Percentiles rank a stretch among this genome's conserved stretches.
Evolutionary conservation across 2,797 vertebrate species (phyloP).

Genomic region (Rallus crepitans): DNA sequence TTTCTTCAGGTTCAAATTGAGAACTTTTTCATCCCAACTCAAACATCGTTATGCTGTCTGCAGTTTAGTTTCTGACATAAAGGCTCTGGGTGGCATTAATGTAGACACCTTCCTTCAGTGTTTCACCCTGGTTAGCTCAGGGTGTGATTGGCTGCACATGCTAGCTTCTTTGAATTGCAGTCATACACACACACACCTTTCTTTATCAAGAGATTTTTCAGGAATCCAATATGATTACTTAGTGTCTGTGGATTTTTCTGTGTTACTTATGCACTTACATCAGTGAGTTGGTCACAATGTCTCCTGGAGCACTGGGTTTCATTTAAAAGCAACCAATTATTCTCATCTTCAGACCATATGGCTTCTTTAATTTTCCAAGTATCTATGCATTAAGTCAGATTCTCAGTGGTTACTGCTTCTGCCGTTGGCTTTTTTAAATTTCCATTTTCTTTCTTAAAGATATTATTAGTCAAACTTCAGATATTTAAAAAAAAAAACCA

Average conservation of each 20-base stretch:
- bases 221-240: background rate
- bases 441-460: background rate
- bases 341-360: background rate
- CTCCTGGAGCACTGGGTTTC: background rate
- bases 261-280: background rate
- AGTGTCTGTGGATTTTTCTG: background rate
- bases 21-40: background rate
- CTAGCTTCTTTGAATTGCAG: background rate
- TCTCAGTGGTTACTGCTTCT: background rate
- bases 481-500: background rate
- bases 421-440: background rate
- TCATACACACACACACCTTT: background rate
- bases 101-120: background rate
- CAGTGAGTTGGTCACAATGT: background rate
- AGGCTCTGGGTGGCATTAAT: background rate
- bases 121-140: background rate
- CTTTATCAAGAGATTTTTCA: background rate
- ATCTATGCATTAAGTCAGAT: background rate
- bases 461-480: background rate
- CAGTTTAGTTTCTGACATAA: background rate
- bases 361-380: background rate
- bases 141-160: background rate
- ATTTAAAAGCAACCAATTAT: background rate
- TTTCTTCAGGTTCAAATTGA: background rate
- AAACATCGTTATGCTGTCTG: background rate